Evolutionary conservation across 2,888 invertebrate species (phyloP).

Genomic region (Apocheima hispidaria): DNA sequence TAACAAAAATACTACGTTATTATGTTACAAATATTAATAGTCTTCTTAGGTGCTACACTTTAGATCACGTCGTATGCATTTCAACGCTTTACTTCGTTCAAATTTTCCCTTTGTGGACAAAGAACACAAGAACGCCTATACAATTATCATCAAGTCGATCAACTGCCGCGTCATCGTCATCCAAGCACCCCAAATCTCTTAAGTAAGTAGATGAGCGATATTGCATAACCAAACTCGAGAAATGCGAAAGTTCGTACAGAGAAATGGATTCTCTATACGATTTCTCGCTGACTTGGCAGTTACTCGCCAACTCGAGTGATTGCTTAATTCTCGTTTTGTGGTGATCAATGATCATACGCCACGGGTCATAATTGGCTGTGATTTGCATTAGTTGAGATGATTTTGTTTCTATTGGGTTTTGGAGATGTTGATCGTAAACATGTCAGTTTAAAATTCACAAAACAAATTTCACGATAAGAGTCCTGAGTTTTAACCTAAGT

Average conservation of each 20-base stretch:
- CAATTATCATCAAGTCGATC: neutral
- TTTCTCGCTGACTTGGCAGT: constrained; percentile 72
- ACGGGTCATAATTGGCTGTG: constrained; percentile 13
- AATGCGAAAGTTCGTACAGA: constrained; percentile 74
- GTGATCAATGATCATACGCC: constrained; percentile 33
- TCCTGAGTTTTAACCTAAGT: too few species aligned
- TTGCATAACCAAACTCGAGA: constrained; percentile 61
- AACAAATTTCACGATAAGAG: too few species aligned
- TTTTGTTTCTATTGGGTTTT: constrained; percentile 9
- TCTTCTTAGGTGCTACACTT: too few species aligned
- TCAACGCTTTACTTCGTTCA: neutral
- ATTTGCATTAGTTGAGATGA: constrained; percentile 26
- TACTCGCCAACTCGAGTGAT: constrained; percentile 48
- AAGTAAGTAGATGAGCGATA: constrained; percentile 64
- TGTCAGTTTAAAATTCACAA: neutral
- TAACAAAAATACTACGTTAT: too few species aligned
- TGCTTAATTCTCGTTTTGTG: constrained; percentile 42
- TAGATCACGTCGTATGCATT: neutral
- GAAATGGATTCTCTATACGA: constrained; percentile 66
- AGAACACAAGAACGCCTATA: neutral
- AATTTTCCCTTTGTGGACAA: neutral
- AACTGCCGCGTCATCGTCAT: constrained; percentile 33
- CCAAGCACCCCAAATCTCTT: constrained; percentile 35
- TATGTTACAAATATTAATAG: too few species aligned
- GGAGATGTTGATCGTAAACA: constrained; percentile 15